phyloP scores from a whole-genome alignment of 2,888 invertebrate genomes.

The Sisyra nigra region DNA sequence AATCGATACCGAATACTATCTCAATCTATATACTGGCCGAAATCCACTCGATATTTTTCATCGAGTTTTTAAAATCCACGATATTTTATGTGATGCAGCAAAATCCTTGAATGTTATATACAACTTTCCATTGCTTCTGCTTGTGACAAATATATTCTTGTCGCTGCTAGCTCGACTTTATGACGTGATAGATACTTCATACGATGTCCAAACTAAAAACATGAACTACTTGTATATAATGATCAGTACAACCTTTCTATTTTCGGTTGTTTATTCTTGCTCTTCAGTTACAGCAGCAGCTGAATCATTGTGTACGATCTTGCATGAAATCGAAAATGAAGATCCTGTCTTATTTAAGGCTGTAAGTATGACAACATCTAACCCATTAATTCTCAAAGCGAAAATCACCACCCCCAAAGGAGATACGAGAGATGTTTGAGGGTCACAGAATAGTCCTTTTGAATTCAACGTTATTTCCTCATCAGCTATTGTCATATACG shows the following conservation, averaged over 20 bases:
- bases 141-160: neutral
- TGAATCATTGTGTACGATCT: too few relatives aligned
- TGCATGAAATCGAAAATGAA: neutral
- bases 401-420: neutral
- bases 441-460: too few relatives aligned
- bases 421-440: too few relatives aligned
- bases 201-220: too few relatives aligned
- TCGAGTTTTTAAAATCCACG: neutral
- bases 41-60: neutral
- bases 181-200: neutral
- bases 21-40: too few relatives aligned
- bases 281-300: too few relatives aligned
- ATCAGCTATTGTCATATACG: too few relatives aligned
- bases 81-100: neutral
- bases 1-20: too few relatives aligned
- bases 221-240: too few relatives aligned
- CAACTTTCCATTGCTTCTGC: neutral
- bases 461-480: too few relatives aligned
- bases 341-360: neutral
- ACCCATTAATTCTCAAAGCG: neutral
- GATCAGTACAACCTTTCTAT: too few relatives aligned
- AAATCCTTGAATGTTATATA: neutral
- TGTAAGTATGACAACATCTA: neutral
- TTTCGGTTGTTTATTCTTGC: too few relatives aligned
- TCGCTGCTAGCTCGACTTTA: neutral